Conservation (phyloP, 1,140 invertebrate species). For the Tribolium castaneum region DNA sequence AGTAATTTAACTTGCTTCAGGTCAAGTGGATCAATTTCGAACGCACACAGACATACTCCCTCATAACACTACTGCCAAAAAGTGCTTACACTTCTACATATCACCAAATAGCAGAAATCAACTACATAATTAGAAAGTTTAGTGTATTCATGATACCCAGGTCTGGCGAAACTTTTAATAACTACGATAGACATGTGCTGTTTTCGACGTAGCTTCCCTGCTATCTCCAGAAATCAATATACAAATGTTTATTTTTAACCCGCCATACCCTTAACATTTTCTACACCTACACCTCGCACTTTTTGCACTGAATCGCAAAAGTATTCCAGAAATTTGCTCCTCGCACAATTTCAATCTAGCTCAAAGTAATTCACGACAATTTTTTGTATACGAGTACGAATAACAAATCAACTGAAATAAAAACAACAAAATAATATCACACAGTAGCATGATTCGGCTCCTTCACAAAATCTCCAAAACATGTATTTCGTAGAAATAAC, state of each 20-base stretch:
- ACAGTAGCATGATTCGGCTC: too few species aligned
- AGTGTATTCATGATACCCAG: not conserved
- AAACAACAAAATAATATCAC: too few species aligned
- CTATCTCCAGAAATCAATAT: not conserved
- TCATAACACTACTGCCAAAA: not conserved
- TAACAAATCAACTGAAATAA: too few species aligned
- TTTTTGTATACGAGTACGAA: too few species aligned
- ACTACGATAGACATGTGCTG: not conserved
- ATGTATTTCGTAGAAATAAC: too few species aligned
- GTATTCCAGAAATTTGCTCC: not conserved
- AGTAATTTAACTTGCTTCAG: not conserved
- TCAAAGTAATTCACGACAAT: too few species aligned
- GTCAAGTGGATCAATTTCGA: slow-evolving; percentile 3
- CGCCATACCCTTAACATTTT: not conserved
- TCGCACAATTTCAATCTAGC: too few species aligned
- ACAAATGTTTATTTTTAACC: slow-evolving; percentile 8
- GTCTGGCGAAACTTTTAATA: not conserved
- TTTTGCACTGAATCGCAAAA: not conserved
- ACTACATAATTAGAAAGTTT: not conserved
- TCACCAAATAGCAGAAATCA: not conserved
- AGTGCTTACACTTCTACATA: not conserved
- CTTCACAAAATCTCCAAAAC: too few species aligned
- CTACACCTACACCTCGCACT: not conserved
- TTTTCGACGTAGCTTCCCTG: not conserved
- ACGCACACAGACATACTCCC: not conserved